Evolutionary conservation across 2,113 vertebrate genomes (phyloP), one percentile per base, ranked within the genome.

Genomic region (Theristicus caerulescens): DNA sequence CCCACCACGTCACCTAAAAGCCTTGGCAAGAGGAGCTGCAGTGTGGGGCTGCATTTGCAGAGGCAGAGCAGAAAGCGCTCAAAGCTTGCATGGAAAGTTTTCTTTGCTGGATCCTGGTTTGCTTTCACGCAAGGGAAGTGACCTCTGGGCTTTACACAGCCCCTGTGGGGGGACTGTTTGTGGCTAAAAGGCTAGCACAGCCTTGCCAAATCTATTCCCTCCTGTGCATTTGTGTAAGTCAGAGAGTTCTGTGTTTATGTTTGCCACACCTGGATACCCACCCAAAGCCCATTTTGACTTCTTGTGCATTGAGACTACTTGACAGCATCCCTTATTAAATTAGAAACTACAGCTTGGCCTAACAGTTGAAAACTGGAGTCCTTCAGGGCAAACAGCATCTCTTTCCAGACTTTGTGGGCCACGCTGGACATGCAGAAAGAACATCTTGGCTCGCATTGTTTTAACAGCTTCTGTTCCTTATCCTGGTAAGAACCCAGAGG

Each of bases 61-160:
- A 40, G 40, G 77, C 72, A 92, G 86, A 94, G 84, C 91, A 57
- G 44, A 92, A 87, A 92, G 69, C 19, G 18, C 93, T 71, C 87
- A 90, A 82, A 92, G 79, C 90, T 88, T 21, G 8, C 71, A 20
- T 34, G 46, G 70, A 17, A 96, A 84, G 72, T 61, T 91, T 87
- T 77, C 46, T 55, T 85, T 62, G n/a, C 77, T 85, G 51, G 11
- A 24, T 92, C 12, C 46, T 78, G 4, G 11, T 93, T 96, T 74
- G 61, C 62, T 87, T 95, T 93, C n/a, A 42, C 0, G 10, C 13
- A 52, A 44, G 46, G 27, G 42, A 84, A 49, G 55, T 34, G 58
- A 88, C 54, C 49, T 87, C 81, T 84, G 36, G 29, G 40, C 40
- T 89, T 94, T 89, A 34, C 40, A 67, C 20, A 36, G 31, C 14